These are phyloP conservation scores for Hybognathus amarus DNA, from an alignment of 2,797 vertebrate genomes.

Conservation along the genomic window DNA sequence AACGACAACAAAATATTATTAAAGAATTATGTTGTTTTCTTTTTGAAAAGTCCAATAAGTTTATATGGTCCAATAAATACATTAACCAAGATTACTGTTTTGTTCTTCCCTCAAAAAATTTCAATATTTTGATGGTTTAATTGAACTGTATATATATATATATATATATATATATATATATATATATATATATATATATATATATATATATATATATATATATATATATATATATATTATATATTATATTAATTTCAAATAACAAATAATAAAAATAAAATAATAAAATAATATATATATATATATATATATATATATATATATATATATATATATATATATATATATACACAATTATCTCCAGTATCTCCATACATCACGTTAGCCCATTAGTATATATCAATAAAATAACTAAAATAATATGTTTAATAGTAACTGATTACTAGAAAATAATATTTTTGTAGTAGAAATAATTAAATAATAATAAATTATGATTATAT, in stretches of 20 bases:
- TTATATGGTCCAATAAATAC: neutral
- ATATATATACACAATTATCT: too few species aligned
- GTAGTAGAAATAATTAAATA: neutral
- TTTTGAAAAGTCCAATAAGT: neutral
- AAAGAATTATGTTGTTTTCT: neutral
- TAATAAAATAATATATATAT: too few species aligned
- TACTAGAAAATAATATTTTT: neutral
- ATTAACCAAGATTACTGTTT: neutral
- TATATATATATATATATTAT: too few species aligned
- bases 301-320: too few species aligned
- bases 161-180: too few species aligned
- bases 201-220: too few species aligned
- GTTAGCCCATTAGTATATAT: neutral
- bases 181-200: too few species aligned
- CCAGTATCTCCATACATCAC: too few species aligned
- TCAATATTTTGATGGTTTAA: neutral
- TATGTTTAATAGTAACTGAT: neutral
- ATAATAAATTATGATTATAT: neutral
- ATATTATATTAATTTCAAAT: too few species aligned
- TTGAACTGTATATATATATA: too few species aligned
- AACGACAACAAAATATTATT: neutral
- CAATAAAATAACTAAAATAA: neutral
- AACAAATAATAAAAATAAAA: too few species aligned
- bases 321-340: too few species aligned
- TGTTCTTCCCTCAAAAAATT: neutral